Base-by-base conservation (phyloP, 2,888 invertebrate genomes). In the Aphidius colemani region DNA sequence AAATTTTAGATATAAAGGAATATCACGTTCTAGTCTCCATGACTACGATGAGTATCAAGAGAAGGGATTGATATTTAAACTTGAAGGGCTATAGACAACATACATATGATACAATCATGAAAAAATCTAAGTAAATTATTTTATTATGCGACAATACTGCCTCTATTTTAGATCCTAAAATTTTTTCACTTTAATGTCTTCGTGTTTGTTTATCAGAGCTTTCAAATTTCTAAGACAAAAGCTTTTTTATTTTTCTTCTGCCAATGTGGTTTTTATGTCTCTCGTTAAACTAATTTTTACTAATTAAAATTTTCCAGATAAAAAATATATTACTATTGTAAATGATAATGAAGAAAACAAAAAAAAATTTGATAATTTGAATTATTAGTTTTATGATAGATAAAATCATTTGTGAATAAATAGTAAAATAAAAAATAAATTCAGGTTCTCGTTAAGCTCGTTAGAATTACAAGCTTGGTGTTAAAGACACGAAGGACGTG, bases 381-480 rank as follows among this genome's bases (percentile, higher is more conserved):
- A n/a, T n/a, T n/a, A n/a, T n/a, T n/a, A n/a, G n/a, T n/a, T n/a
- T n/a, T n/a, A n/a, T n/a, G n/a, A n/a, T n/a, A n/a, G n/a, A n/a
- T n/a, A n/a, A n/a, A n/a, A n/a, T n/a, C n/a, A n/a, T n/a, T n/a
- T n/a, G n/a, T n/a, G n/a, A n/a, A n/a, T n/a, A n/a, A n/a, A n/a
- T n/a, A n/a, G n/a, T n/a, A n/a, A n/a, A n/a, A 51, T 10, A n/a
- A 57, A 57, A 45, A n/a, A 46, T 6, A n/a, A 18, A 45, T 46
- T 46, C 10, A 13, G 56, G 46, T 40, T 57, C 10, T 11, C 75
- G 75, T 75, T 79, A 80, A 80, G 79, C 79, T 79, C 75, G 78
- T 80, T 78, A 78, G 74, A 80, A 77, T 78, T 76, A 79, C 79
- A 78, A 71, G 75, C 74, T 68, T 45, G 66, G 70, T 72, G 75